Evolutionary conservation across 1,140 invertebrate species (phyloP).

Genomic region (Nasonia vitripennis): DNA sequence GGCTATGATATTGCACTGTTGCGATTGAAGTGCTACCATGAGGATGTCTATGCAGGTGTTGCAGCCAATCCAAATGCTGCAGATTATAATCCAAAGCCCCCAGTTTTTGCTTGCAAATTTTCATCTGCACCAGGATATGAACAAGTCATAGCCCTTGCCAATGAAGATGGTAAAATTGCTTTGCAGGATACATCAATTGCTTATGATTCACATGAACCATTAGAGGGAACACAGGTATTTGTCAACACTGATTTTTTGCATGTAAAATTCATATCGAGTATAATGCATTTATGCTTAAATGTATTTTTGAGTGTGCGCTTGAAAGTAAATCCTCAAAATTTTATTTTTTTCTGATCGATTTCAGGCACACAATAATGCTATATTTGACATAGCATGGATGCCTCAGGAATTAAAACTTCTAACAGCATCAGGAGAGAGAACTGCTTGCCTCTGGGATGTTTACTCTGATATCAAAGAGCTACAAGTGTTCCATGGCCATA

Average conservation of each 20-base stretch:
- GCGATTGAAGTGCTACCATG: slow-evolving; percentile 66
- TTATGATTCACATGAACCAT: slow-evolving; percentile 31
- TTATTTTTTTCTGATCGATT: slow-evolving; percentile 24
- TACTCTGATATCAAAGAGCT: slow-evolving; percentile 73
- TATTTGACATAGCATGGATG: slow-evolving; percentile 92
- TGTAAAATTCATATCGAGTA: background rate
- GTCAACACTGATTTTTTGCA: background rate
- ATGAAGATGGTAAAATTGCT: slow-evolving; percentile 87
- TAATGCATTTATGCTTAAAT: too few species aligned
- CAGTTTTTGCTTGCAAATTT: slow-evolving; percentile 74
- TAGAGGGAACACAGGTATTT: slow-evolving; percentile 47
- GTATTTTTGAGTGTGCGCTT: too few species aligned
- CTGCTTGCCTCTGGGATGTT: slow-evolving; percentile 84
- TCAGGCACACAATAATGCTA: slow-evolving; percentile 89
- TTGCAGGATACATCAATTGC: slow-evolving; percentile 76
- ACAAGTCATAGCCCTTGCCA: slow-evolving; percentile 86
- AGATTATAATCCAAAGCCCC: slow-evolving; percentile 64
- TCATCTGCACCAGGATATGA: slow-evolving; percentile 75
- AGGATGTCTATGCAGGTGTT: slow-evolving; percentile 68
- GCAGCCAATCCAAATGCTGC: slow-evolving; percentile 62
- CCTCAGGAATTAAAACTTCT: slow-evolving; percentile 84
- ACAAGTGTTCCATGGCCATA: slow-evolving; percentile 83
- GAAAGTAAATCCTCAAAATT: background rate
- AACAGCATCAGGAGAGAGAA: slow-evolving; percentile 90
- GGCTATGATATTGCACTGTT: slow-evolving; percentile 67